These are phyloP conservation scores for Mionectes macconnelli DNA, from an alignment of 2,113 vertebrate genomes.

Conservation along the genomic window DNA sequence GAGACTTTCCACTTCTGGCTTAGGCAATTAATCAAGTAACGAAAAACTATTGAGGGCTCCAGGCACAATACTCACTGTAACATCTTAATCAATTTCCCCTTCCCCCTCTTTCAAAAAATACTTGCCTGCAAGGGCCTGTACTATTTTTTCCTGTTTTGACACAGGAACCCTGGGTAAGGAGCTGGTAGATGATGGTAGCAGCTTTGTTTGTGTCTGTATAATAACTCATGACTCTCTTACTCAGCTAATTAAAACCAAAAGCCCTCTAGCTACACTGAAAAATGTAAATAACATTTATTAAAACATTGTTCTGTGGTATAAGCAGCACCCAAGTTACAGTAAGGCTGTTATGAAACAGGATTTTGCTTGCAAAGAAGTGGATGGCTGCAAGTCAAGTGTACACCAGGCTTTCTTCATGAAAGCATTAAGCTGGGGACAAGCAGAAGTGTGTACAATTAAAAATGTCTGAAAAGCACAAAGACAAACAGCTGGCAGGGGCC, in stretches of 20 bases:
- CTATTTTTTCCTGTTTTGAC: not conserved
- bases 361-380: not conserved
- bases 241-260: constrained; percentile 53
- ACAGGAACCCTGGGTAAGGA: not conserved
- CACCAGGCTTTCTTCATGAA: not conserved
- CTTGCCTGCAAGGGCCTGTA: not conserved
- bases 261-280: constrained; percentile 32
- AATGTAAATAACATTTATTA: constrained; percentile 47
- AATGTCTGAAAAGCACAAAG: not conserved
- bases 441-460: not conserved
- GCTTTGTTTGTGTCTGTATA: not conserved
- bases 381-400: not conserved
- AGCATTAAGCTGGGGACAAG: not conserved
- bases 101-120: not conserved
- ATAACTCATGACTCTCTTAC: not conserved
- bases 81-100: not conserved
- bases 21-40: not conserved
- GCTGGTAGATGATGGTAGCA: not conserved
- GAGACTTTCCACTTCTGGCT: not conserved
- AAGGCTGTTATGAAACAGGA: constrained; percentile 7
- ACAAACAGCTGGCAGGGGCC: not conserved
- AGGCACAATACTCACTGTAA: not conserved
- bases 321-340: not conserved
- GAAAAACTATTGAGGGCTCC: not conserved
- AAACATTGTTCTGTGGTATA: constrained; percentile 30